phyloP scores from a whole-genome alignment of 2,888 invertebrate genomes.

The Orchesellides sinensis region DNA sequence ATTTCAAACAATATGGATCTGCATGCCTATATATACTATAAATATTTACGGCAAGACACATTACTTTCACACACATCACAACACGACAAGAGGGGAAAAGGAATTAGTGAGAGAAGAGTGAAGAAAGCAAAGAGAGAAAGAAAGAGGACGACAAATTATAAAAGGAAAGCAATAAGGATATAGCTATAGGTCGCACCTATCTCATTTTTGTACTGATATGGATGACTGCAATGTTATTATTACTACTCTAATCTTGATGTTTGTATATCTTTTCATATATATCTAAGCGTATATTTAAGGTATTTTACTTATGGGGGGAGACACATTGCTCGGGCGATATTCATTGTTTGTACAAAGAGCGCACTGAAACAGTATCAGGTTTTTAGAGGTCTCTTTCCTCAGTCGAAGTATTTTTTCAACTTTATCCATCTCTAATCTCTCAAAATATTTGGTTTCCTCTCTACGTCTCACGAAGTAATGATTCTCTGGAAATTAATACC shows the following conservation, averaged over 20 bases:
- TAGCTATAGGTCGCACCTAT: too few relatives aligned
- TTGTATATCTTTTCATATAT: too few relatives aligned
- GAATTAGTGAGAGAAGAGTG: background rate
- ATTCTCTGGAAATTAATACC: background rate
- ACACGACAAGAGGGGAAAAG: background rate
- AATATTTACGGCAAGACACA: too few relatives aligned
- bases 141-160: background rate
- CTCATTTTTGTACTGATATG: too few relatives aligned
- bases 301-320: too few relatives aligned
- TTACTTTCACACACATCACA: constrained; percentile 1
- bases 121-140: background rate
- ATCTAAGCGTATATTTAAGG: too few relatives aligned
- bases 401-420: background rate
- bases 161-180: too few relatives aligned
- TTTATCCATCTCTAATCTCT: background rate
- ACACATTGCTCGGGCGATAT: too few relatives aligned
- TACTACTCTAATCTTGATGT: too few relatives aligned
- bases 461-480: background rate
- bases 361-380: too few relatives aligned
- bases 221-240: too few relatives aligned
- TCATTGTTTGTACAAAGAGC: too few relatives aligned
- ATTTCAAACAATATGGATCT: background rate
- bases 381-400: background rate
- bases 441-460: background rate
- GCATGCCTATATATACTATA: background rate